Evolutionary conservation across 35 echinoderm and acorn worm species (phyloP).

Genomic region (Apostichopus californicus): DNA sequence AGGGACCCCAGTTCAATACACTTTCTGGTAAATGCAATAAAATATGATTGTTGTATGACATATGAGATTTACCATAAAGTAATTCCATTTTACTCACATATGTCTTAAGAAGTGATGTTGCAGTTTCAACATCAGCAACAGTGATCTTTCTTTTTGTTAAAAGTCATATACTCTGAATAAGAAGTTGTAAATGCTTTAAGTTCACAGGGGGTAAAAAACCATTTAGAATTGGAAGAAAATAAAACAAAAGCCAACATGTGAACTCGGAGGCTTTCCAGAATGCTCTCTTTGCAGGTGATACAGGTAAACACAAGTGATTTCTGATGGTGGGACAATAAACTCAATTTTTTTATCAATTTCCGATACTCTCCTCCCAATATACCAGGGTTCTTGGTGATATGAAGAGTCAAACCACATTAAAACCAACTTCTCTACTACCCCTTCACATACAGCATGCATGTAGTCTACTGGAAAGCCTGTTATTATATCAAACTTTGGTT

Average conservation of each 20-base stretch:
- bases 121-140: not conserved
- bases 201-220: constrained; percentile 35
- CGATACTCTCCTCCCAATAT: constrained; percentile 24
- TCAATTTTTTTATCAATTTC: constrained; percentile 11
- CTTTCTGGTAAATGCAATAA: constrained; percentile 54
- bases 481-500: constrained; percentile 44
- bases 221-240: constrained; percentile 1
- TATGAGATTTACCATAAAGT: constrained; percentile 51
- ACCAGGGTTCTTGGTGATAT: constrained; percentile 37
- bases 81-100: constrained; percentile 50
- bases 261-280: constrained; percentile 61
- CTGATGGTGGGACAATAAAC: not conserved
- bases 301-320: constrained; percentile 41
- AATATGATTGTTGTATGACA: constrained; percentile 59
- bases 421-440: constrained; percentile 37
- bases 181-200: constrained; percentile 5
- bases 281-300: constrained; percentile 2
- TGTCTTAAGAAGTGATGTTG: not conserved
- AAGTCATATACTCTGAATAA: constrained; percentile 34
- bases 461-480: constrained; percentile 33
- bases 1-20: constrained; percentile 61
- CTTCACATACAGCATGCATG: constrained; percentile 57
- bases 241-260: constrained; percentile 28
- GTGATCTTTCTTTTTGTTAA: constrained; percentile 27
- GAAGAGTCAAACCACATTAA: constrained; percentile 38